Evolutionary conservation across 2,797 vertebrate species (phyloP), one percentile per base, ranked within the genome.

Genomic region (Neoniphon sammara): DNA sequence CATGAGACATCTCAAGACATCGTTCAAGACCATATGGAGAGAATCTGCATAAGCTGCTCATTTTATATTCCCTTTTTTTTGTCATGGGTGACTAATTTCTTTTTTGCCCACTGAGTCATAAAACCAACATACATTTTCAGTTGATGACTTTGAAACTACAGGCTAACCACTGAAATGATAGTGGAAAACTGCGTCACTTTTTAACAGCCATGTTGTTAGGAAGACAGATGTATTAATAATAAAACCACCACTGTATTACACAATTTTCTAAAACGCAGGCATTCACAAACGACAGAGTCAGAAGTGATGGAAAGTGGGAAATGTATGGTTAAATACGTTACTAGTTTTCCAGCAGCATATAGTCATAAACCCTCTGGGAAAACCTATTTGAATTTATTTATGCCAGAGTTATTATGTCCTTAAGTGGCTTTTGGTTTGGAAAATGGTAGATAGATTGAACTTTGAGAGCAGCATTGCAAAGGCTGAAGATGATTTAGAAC

Each of bases 351-450:
- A 82, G n/a, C 44, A 68, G 49, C 68, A 53, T 58, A 42, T 20
- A 80, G 47, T 25, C 47, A 36, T 54, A 75, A 73, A 71, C 46
- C 42, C 36, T 59, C 49, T 17, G 53, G 69, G 62, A 72, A 77
- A 80, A 75, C 55, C 5, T 58, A 53, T 46, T 55, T 18, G 53
- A 55, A 70, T 10, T 27, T 44, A 18, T 72, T 56, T 47, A 27
- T 0, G 31, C 30, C 80, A 77, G 53, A 50, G 31, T 20, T 55
- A 14, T 18, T 47, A 4, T 36, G 57, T 5, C 60, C 62, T 60
- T 79, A 69, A 81, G 75, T 85, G 88, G 86, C 42, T 85, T 65
- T 52, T 52, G 63, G 47, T 74, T 80, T 76, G 84, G 84, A 88
- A 91, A 90, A 86, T 57, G 18, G 61, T 58, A 72, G 12, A 36